phyloP scores from a whole-genome alignment of 1,140 invertebrate species.

The Diachasma alloeum region DNA sequence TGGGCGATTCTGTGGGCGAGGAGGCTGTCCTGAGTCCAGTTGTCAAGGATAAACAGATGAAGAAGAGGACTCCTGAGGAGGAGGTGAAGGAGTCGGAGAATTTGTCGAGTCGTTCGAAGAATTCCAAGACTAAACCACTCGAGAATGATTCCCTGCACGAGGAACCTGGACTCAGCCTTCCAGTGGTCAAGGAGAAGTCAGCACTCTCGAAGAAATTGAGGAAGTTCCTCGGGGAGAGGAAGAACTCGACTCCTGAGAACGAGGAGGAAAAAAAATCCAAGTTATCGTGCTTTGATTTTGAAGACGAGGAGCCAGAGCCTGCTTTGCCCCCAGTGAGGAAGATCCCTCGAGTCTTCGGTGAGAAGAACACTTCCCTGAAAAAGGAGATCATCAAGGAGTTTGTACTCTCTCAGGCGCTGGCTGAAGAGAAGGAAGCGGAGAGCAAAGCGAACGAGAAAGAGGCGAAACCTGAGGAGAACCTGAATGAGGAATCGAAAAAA shows the following conservation, averaged over 20 bases:
- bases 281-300: conserved; percentile 69
- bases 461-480: conserved; percentile 38
- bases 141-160: not conserved
- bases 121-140: not conserved
- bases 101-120: not conserved
- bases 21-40: too few relatives aligned
- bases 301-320: conserved; percentile 64
- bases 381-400: conserved; percentile 64
- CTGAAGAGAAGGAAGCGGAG: conserved; percentile 41
- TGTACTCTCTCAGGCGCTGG: conserved; percentile 57
- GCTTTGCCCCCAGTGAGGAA: conserved; percentile 62
- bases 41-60: too few relatives aligned
- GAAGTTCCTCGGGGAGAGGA: conserved; percentile 36
- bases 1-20: too few relatives aligned
- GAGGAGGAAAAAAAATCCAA: conserved; percentile 55
- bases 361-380: conserved; percentile 55
- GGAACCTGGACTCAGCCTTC: conserved; percentile 20
- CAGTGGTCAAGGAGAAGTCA: conserved; percentile 32
- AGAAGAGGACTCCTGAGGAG: too few relatives aligned
- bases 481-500: conserved; percentile 20
- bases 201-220: conserved; percentile 21
- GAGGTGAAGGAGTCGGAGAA: not conserved
- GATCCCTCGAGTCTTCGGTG: conserved; percentile 59
- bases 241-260: conserved; percentile 40
- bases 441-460: conserved; percentile 22